Base-by-base conservation (phyloP, 1,140 invertebrate species). In the Aphelinus certus region DNA sequence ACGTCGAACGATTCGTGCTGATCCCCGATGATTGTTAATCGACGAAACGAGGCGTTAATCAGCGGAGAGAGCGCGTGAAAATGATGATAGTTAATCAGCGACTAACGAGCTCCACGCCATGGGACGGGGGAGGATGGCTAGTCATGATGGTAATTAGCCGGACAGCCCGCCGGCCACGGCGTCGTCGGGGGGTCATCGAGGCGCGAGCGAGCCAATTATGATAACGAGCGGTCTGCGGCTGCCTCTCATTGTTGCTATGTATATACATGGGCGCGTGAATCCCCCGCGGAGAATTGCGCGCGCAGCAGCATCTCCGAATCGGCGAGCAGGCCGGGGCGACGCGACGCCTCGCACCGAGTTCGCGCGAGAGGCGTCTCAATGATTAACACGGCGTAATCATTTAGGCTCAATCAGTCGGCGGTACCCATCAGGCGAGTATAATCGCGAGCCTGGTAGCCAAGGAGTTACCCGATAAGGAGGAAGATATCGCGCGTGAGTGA, bases 361-460 rank as follows among this genome's bases (percentile, higher is more conserved):
- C 46, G 63, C 60, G 7, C 51, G n/a, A 47, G 57, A 60, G 71
- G 56, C 68, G 76, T 76, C 65, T 73, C 64, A 82, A 83, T 83
- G 82, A 82, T 80, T 81, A 79, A 80, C 77, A 82, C 78, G 78
- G 79, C 70, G 70, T 76, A 83, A 84, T 84, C 83, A 83, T 84
- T 81, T 83, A 84, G 80, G 80, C 82, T 84, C 81, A 84, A 83
- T 84, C 83, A 83, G 83, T 81, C 79, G 81, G 81, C 80, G 81
- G 80, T 81, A 78, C 64, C 67, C 79, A 84, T 76, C 80, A 83
- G 82, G 83, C 58, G 57, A 83, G 71, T 78, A 84, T 81, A 82
- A 80, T 60, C 56, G 43, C 43, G 70, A 9, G 58, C 75, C 55
- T 65, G 74, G 76, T 78, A 71, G 66, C 58, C 47, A 63, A 79